Evolutionary conservation across 2,888 invertebrate genomes (phyloP).

Genomic region (Heliconius charithonia): DNA sequence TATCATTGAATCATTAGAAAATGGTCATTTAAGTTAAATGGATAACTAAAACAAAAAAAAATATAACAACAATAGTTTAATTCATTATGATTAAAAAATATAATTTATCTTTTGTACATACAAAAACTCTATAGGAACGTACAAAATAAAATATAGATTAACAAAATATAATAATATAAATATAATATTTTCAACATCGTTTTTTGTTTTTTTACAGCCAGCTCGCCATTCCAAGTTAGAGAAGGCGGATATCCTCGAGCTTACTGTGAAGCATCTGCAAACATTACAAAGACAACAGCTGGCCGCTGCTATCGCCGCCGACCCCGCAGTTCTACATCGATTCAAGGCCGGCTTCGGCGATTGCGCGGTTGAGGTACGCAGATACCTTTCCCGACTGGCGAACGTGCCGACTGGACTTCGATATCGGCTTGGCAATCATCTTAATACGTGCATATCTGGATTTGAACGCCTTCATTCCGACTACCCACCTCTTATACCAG

Average conservation of each 20-base stretch:
- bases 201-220: conserved; percentile 86
- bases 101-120: not conserved
- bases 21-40: not conserved
- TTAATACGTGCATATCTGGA: conserved; percentile 86
- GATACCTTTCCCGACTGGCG: conserved; percentile 87
- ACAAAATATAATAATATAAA: not conserved
- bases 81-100: not conserved
- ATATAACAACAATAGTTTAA: not conserved
- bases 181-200: not conserved
- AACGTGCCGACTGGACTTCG: conserved; percentile 84
- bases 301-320: conserved; percentile 91
- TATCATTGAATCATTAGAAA: not conserved
- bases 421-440: conserved; percentile 86
- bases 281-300: conserved; percentile 94
- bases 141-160: not conserved
- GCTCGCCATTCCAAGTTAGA: conserved; percentile 96
- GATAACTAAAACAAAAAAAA: not conserved
- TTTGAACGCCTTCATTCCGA: conserved; percentile 72
- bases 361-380: conserved; percentile 92
- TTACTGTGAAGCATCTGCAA: conserved; percentile 96
- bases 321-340: conserved; percentile 92
- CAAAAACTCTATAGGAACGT: not conserved
- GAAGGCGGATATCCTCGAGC: conserved; percentile 97
- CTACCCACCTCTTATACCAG: conserved; percentile 84
- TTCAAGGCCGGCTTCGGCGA: conserved; percentile 95